phyloP scores from a whole-genome alignment of 2,797 vertebrate species.

The Aeoliscus strigatus region DNA sequence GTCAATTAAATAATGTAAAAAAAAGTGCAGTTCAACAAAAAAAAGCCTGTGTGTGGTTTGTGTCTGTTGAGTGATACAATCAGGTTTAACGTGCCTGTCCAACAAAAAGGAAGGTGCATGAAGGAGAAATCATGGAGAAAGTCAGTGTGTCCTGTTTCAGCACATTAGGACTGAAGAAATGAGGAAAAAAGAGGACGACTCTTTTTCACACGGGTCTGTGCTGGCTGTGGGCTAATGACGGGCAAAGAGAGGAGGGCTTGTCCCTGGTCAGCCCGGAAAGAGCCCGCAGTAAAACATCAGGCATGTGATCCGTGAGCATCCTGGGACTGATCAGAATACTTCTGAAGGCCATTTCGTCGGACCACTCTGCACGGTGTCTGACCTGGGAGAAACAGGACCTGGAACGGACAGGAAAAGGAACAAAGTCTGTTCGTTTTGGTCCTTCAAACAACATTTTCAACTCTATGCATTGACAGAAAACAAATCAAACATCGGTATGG shows the following conservation, averaged over 20 bases:
- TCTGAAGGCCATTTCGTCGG: slow-evolving; percentile 79
- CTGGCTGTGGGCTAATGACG: slow-evolving; percentile 62
- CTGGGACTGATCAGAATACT: slow-evolving; percentile 90
- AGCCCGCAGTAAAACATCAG: slow-evolving; percentile 80
- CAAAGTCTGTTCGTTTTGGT: no score
- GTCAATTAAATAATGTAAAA: slow-evolving; percentile 26
- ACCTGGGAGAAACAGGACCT: slow-evolving; percentile 85
- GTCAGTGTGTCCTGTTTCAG: no score
- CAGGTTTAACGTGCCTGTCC: no score
- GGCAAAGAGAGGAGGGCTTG: slow-evolving; percentile 74
- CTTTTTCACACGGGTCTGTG: slow-evolving; percentile 65
- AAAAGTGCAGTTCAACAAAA: slow-evolving; percentile 50
- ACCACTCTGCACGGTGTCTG: slow-evolving; percentile 82
- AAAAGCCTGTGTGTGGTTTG: neutral
- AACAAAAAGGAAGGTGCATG: no score
- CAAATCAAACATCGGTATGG: no score
- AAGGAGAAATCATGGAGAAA: no score
- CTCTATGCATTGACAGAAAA: no score
- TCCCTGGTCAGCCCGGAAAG: slow-evolving; percentile 78
- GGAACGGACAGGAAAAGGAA: neutral
- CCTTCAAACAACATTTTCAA: no score
- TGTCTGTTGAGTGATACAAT: slow-evolving; percentile 11
- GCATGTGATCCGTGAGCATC: slow-evolving; percentile 96
- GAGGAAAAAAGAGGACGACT: slow-evolving; percentile 3
- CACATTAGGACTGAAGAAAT: no score